These are phyloP conservation scores for Cotesia congregata DNA, from an alignment of 2,888 invertebrate species.

Conservation along the genomic window DNA sequence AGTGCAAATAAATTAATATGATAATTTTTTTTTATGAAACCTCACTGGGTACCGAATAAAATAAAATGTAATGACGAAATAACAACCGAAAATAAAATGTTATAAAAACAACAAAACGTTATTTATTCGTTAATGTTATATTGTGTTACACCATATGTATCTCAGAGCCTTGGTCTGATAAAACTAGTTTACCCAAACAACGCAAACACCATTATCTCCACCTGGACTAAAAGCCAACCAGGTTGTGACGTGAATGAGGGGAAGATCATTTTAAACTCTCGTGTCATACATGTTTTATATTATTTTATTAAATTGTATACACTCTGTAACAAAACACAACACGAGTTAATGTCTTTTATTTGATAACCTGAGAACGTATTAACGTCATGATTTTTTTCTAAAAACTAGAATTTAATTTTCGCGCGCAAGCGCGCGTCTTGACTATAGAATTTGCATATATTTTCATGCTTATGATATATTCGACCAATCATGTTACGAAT, in stretches of 20 bases:
- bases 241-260: slow-evolving; percentile 18
- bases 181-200: slow-evolving; percentile 57
- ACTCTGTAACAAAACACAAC: not conserved
- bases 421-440: too few species aligned
- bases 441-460: too few species aligned
- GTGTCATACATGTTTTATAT: not conserved
- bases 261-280: slow-evolving; percentile 24
- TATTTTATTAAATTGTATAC: not conserved
- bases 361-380: slow-evolving; percentile 15
- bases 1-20: not conserved
- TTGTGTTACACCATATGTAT: slow-evolving; percentile 28
- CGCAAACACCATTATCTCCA: slow-evolving; percentile 56
- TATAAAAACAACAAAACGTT: not conserved
- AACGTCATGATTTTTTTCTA: not conserved
- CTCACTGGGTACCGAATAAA: not conserved
- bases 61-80: not conserved
- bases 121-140: slow-evolving; percentile 21
- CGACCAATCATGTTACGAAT: too few species aligned
- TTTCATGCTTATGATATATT: too few species aligned
- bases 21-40: slow-evolving; percentile 4
- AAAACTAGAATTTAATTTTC: too few species aligned
- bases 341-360: not conserved
- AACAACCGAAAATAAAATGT: not conserved
- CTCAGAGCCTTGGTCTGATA: slow-evolving; percentile 40
- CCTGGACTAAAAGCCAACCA: slow-evolving; percentile 31